Percentiles rank a stretch among this genome's conserved stretches.
Conservation (phyloP, 2,797 vertebrate genomes). For the Atherinosoma microstoma region DNA sequence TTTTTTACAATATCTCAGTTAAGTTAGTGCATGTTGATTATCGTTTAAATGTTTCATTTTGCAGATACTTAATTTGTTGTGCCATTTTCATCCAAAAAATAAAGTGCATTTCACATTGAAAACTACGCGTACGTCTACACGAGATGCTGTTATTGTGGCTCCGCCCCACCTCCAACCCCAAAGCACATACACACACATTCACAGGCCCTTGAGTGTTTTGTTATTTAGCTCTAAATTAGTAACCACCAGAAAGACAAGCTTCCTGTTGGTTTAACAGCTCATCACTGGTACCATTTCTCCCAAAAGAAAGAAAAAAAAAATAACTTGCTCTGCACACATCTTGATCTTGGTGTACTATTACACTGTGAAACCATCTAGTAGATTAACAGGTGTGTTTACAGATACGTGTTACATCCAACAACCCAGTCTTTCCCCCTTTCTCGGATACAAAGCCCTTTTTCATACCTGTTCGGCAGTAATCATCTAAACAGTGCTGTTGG, state of each 20-base stretch:
- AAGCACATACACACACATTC: conserved; percentile 57
- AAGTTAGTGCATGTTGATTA: conserved; percentile 88
- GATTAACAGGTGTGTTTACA: conserved; percentile 58
- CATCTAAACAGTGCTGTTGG: conserved; percentile 43
- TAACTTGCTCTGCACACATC: conserved; percentile 37
- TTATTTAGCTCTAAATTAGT: conserved; percentile 77
- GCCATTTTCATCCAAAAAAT: conserved; percentile 85
- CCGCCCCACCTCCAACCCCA: conserved; percentile 27
- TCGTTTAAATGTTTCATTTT: conserved; percentile 84
- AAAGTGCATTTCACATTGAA: conserved; percentile 91
- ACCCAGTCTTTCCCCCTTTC: conserved; percentile 62
- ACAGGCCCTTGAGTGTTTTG: conserved; percentile 74
- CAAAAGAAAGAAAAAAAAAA: neutral
- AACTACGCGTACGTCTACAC: conserved; percentile 84
- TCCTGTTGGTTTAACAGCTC: conserved; percentile 24
- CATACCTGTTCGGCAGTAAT: conserved; percentile 48
- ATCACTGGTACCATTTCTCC: conserved; percentile 37
- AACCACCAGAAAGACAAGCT: conserved; percentile 38
- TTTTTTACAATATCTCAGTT: conserved; percentile 81
- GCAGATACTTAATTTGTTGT: conserved; percentile 87
- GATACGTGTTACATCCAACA: conserved; percentile 66
- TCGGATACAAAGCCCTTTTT: conserved; percentile 80
- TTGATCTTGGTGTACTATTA: conserved; percentile 33
- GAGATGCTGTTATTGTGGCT: conserved; percentile 81
- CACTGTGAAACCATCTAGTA: conserved; percentile 45